Evolutionary conservation across 2,888 invertebrate genomes (phyloP).

Genomic region (Neocrepidodera transversa): DNA sequence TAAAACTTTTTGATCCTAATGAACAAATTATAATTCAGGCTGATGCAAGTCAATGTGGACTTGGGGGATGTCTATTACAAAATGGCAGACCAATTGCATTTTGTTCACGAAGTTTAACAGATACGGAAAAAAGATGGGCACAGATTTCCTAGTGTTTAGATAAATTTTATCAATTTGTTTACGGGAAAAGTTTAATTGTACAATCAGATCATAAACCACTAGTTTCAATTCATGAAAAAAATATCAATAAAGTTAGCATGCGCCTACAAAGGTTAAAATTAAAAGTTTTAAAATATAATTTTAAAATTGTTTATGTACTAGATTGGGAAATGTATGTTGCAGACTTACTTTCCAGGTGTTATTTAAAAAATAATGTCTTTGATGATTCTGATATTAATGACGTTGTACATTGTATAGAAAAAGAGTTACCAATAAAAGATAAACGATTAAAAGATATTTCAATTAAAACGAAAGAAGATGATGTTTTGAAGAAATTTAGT

Average conservation of each 20-base stretch:
- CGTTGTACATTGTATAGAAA: background rate
- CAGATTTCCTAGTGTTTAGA: slow-evolving; percentile 46
- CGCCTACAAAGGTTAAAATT: slow-evolving; percentile 38
- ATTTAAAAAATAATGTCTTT: background rate
- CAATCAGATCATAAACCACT: slow-evolving; percentile 45
- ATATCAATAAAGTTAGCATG: slow-evolving; percentile 22
- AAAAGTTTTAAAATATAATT: slow-evolving; percentile 39
- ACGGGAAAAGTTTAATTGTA: slow-evolving; percentile 44
- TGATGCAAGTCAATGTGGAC: background rate
- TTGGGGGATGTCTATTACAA: background rate
- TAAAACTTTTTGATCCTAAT: background rate
- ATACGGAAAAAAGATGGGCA: slow-evolving; percentile 44
- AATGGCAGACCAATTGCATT: slow-evolving; percentile 38
- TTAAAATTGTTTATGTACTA: slow-evolving; percentile 40
- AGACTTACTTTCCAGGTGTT: slow-evolving; percentile 4
- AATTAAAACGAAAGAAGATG: slow-evolving; percentile 1
- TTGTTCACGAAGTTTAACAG: slow-evolving; percentile 45
- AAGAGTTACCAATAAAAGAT: too few species aligned
- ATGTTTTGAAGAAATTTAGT: background rate
- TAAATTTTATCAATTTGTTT: slow-evolving; percentile 51
- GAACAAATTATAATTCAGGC: background rate
- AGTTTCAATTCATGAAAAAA: slow-evolving; percentile 36
- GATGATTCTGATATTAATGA: too few species aligned
- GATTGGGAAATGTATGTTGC: slow-evolving; percentile 39
- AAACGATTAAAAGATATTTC: slow-evolving; percentile 1